Base-by-base conservation (phyloP, 2,888 invertebrate genomes). In the Synergus laeviventris region DNA sequence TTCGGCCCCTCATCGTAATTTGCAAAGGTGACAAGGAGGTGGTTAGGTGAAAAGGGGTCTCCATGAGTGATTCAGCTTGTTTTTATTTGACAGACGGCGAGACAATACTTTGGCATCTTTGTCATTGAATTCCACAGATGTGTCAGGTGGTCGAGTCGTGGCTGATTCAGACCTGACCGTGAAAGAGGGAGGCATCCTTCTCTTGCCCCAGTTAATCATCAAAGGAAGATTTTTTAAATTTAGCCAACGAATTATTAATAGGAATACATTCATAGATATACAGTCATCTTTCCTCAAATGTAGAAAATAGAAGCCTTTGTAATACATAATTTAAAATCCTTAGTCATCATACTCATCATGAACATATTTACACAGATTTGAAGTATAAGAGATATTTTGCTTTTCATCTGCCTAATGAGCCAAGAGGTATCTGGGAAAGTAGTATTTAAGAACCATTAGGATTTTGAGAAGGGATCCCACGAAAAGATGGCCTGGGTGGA, bases 61-160 rank as follows among this genome's bases (percentile, higher is more conserved):
- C 64, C 74, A 73, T n/a, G 49, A 54, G 78, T 84, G 82, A 84
- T 78, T 84, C 82, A 83, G 73, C 54, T 59, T 56, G 78, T 76
- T 82, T 81, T 81, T 83, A 81, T 81, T 76, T 76, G 54, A 31
- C 66, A 64, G 64, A 64, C 64, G 31, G 31, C 16, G 70, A 45
- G 45, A 54, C 61, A 76, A 81, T 76, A 61, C 59, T 64, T 76
- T 75, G 80, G 78, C 76, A 70, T 54, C 70, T 76, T 36, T 75
- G 49, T 59, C 77, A 78, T 74, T 75, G 42, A 56, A 70, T 70
- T 70, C 49, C 74, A 36, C 59, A 64, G 70, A 78, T 60, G 76
- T 49, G 76, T 81, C 81, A 80, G 79, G 79, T 81, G 81, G 79
- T 80, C 70, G 76, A 14, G 39, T 62, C 74, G 24, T 77, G 78